Evolutionary conservation across 2,113 vertebrate genomes (phyloP), one percentile per base, ranked within the genome.

Genomic region (Hipposideros armiger): DNA sequence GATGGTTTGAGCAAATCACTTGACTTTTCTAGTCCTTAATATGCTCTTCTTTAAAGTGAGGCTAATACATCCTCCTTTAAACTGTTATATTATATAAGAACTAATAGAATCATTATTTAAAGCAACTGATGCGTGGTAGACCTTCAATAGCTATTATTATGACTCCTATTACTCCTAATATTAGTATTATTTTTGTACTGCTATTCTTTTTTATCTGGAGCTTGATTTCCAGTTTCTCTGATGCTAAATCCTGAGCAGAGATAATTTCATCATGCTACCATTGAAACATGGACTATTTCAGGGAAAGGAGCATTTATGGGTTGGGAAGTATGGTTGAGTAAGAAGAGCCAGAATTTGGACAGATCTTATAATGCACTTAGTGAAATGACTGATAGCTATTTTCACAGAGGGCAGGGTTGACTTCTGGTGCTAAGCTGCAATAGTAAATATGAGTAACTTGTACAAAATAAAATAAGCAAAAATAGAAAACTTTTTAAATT

Each of bases 311-410:
- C 64, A 7, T 8, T 26, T 54, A 3, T 32, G 28, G 11, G 32
- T 32, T 10, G 15, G 45, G 26, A 40, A 15, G 4, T 52, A 11
- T 0, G 11, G 17, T 11, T 1, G 30, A 36, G 4, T 7, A 50
- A 20, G 9, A 40, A 73, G 28, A 60, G 2, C 36, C 11, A 5
- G 20, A 36, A 9, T 60, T 16, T 47, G 19, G 13, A 16, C 13
- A 62, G n/a, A 40, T 24, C 19, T n/a, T 56, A 17, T 3, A 30
- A 66, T 1, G 14, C 22, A 58, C 14, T 4, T 13, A 45, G 47
- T 84, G 7, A 87, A 32, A 16, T 11, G 0, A 8, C 36, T 83
- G 54, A 52, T 30, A 7, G 2, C 32, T 95, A 14, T 67, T 84
- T 26, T 64, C 50, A 32, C 22, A 50, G 30, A 50, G 36, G 20